Evolutionary conservation across 2,797 vertebrate species (phyloP), one percentile per base, ranked within the genome.

Genomic region (Notolabrus celidotus): DNA sequence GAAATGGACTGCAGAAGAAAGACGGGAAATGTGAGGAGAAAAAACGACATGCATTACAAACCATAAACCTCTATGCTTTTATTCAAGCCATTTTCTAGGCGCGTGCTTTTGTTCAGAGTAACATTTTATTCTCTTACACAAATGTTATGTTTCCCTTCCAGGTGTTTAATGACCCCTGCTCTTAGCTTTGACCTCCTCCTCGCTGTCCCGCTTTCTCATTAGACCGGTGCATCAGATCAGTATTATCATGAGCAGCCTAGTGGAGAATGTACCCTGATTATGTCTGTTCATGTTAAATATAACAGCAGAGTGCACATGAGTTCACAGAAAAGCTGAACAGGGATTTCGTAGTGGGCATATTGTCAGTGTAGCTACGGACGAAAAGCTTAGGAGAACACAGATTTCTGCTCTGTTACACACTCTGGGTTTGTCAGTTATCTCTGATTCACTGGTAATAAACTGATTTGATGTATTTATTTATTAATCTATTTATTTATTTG

Each of bases 111-210:
- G n/a, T 33, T 39, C 9, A 57, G 54, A 68, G 54, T 45, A 54
- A 54, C 50, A 65, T n/a, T n/a, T n/a, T 75, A 69, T 77, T 86
- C 72, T 50, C 42, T 56, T 49, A 64, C 61, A 71, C 78, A 56
- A 76, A 80, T 25, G 23, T 29, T 64, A 63, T 71, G 61, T 71
- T 84, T 82, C 75, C 43, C 76, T 75, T 56, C 38, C 17, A 34
- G 27, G 61, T 83, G 84, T 85, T 91, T 88, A 86, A 89, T 74
- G 76, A 65, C 58, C 60, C 36, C 42, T 64, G 50, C 68, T 72
- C 41, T 51, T 11, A 56, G 63, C 66, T 68, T 51, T 77, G 68
- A 70, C 67, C 67, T 74, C 29, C 43, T 14, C 15, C 19, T 25
- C 38, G 0, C 36, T 46, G 58, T 58, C 57, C 62, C 47, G 47